Evolutionary conservation across 2,797 vertebrate genomes (phyloP).

Genomic region (Fratercula arctica): DNA sequence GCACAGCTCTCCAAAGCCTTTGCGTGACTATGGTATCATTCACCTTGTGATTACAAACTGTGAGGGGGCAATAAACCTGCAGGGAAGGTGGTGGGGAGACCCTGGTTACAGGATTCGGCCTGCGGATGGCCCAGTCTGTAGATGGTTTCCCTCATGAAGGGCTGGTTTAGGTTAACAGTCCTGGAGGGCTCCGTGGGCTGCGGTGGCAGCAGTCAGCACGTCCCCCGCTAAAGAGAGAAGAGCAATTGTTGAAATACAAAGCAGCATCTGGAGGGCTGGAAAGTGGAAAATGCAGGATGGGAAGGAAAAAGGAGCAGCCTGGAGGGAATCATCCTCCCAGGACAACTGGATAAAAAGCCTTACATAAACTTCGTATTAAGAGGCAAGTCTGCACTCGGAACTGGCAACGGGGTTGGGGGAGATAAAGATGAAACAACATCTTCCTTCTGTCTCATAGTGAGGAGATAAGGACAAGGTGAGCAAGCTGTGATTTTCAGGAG

Average conservation of each 20-base stretch:
- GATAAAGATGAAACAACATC: slow-evolving; percentile 11
- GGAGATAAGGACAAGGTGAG: slow-evolving; percentile 17
- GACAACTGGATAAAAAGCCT: neutral
- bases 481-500: neutral
- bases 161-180: neutral
- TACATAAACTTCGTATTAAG: neutral
- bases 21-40: neutral
- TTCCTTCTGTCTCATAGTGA: neutral
- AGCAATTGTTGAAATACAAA: neutral
- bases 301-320: neutral
- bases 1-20: neutral
- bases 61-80: neutral
- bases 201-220: accelerated
- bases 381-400: neutral
- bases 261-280: neutral
- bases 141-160: neutral
- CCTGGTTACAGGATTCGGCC: neutral
- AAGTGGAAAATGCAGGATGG: neutral
- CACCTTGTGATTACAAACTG: neutral
- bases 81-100: neutral
- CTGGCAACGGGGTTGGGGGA: accelerated
- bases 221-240: neutral
- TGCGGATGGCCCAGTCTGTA: neutral
- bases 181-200: no score
- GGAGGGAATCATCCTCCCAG: neutral